These are phyloP conservation scores for Monopis laevigella DNA, from an alignment of 2,888 invertebrate genomes.

Conservation along the genomic window DNA sequence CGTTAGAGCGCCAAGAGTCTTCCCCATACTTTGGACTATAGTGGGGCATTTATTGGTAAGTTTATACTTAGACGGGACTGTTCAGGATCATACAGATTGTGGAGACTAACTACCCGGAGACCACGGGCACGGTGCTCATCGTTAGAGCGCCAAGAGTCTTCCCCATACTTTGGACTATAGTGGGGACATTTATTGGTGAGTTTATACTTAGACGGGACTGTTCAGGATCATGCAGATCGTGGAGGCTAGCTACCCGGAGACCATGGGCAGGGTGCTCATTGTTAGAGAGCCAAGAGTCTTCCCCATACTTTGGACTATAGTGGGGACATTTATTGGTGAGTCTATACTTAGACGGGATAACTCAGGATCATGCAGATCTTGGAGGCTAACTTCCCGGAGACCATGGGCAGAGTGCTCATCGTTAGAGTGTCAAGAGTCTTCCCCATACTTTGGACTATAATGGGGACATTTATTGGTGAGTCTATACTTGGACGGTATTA, in stretches of 20 bases:
- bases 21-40: conserved; percentile 95
- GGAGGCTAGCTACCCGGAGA: conserved; percentile 95
- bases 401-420: conserved; percentile 90
- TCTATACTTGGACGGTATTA: no score
- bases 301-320: conserved; percentile 94
- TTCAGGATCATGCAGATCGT: conserved; percentile 87
- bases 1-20: conserved; percentile 91
- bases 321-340: conserved; percentile 90
- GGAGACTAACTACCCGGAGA: conserved; percentile 95
- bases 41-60: conserved; percentile 91
- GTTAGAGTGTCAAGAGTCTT: conserved; percentile 93
- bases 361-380: no score
- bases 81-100: conserved; percentile 87
- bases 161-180: conserved; percentile 94
- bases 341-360: no score
- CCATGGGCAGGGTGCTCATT: conserved; percentile 90
- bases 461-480: conserved; percentile 90
- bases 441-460: conserved; percentile 94
- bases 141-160: conserved; percentile 93
- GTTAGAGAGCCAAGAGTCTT: conserved; percentile 93
- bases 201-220: no score
- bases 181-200: conserved; percentile 90
- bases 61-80: no score
- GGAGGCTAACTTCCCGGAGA: conserved; percentile 95
- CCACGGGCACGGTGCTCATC: conserved; percentile 90